phyloP scores from a whole-genome alignment of 2,888 invertebrate genomes.

The Cotesia congregata region DNA sequence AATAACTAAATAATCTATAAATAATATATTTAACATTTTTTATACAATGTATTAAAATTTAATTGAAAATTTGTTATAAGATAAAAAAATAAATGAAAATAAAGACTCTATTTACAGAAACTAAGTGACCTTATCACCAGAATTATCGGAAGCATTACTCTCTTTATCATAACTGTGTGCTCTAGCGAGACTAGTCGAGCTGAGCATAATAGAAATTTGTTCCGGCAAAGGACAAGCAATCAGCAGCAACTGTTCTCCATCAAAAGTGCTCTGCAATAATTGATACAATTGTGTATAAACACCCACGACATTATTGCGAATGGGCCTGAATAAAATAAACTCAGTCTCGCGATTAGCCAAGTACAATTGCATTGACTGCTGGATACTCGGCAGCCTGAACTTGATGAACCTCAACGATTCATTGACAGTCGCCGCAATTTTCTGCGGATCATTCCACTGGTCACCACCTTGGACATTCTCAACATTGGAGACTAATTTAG shows the following conservation, averaged over 20 bases:
- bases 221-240: constrained; percentile 94
- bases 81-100: constrained; percentile 9
- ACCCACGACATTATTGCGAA: constrained; percentile 92
- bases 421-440: constrained; percentile 80
- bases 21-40: constrained; percentile 18
- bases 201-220: constrained; percentile 90
- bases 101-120: neutral
- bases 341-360: constrained; percentile 97
- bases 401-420: constrained; percentile 86
- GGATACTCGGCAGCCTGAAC: constrained; percentile 82
- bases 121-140: neutral
- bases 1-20: neutral
- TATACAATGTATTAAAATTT: neutral
- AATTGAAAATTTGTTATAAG: neutral
- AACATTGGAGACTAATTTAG: constrained; percentile 42
- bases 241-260: constrained; percentile 84
- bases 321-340: constrained; percentile 94
- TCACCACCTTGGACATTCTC: constrained; percentile 71
- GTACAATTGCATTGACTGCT: constrained; percentile 94
- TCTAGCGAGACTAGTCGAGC: constrained; percentile 79
- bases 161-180: constrained; percentile 37
- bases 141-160: constrained; percentile 12
- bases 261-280: constrained; percentile 82
- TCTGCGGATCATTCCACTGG: constrained; percentile 81
- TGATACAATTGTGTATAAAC: constrained; percentile 89